phyloP scores from a whole-genome alignment of 1,140 invertebrate genomes.

The Orchestia grillus region DNA sequence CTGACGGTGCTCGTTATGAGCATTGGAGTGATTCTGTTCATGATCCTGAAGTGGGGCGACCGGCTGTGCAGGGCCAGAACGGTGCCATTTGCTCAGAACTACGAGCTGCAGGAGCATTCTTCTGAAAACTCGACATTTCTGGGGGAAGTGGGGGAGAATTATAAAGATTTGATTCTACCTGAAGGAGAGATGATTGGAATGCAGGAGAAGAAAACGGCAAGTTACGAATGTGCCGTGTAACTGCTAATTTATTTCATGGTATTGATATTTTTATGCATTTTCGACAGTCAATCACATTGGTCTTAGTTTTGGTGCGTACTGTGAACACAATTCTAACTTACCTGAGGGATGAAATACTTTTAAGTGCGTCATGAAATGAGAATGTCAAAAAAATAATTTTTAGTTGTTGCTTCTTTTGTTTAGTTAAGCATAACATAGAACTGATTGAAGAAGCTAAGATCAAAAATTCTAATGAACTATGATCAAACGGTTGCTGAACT shows the following conservation, averaged over 20 bases:
- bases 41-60: slow-evolving; percentile 65
- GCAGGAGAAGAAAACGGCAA: neutral
- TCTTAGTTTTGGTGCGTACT: neutral
- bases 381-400: neutral
- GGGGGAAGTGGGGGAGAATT: neutral
- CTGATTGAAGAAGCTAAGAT: no score
- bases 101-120: slow-evolving; percentile 60
- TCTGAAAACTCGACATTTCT: slow-evolving; percentile 33
- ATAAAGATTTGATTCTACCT: neutral
- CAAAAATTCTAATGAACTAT: no score
- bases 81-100: slow-evolving; percentile 56
- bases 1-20: slow-evolving; percentile 64
- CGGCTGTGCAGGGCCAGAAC: slow-evolving; percentile 59
- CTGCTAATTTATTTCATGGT: neutral
- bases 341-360: neutral
- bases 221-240: slow-evolving; percentile 14
- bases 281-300: neutral
- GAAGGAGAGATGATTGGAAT: slow-evolving; percentile 23
- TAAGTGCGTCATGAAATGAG: neutral
- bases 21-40: slow-evolving; percentile 63
- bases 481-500: no score
- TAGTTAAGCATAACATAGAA: no score
- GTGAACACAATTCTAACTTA: neutral
- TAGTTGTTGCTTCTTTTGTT: no score
- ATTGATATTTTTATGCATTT: neutral